phyloP scores from a whole-genome alignment of 2,113 vertebrate species.

The Cottus gobio region DNA sequence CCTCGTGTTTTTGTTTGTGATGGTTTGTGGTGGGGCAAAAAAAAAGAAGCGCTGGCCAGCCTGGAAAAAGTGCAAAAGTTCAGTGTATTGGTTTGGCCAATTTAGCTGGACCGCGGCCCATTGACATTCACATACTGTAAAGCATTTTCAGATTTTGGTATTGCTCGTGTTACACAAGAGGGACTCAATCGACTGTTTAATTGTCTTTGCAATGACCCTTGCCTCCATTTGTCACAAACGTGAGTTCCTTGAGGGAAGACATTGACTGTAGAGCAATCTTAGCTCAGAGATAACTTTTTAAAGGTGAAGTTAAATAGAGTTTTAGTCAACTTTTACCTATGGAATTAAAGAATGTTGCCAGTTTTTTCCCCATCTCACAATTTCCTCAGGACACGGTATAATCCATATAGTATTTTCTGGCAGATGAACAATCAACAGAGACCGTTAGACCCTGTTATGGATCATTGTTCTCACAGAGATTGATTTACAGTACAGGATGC shows the following conservation, averaged over 20 bases:
- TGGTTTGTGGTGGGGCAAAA: slow-evolving; percentile 71
- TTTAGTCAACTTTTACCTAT: not conserved
- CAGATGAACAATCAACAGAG: slow-evolving; percentile 50
- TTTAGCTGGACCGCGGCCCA: slow-evolving; percentile 18
- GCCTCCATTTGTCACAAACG: not conserved
- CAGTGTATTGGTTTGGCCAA: slow-evolving; percentile 27
- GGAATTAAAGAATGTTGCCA: not conserved
- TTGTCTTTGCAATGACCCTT: not conserved
- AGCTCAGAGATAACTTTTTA: not conserved
- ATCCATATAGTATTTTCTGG: slow-evolving; percentile 61
- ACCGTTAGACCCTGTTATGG: slow-evolving; percentile 38
- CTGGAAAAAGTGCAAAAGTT: slow-evolving; percentile 75
- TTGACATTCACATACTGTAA: not conserved
- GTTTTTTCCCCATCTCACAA: slow-evolving; percentile 34
- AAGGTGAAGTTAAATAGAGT: not conserved
- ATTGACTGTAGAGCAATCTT: not conserved
- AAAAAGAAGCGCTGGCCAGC: slow-evolving; percentile 8
- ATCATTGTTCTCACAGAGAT: slow-evolving; percentile 72
- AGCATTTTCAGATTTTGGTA: not conserved
- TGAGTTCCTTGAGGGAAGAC: not conserved
- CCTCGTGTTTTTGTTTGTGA: slow-evolving; percentile 75
- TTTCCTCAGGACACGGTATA: slow-evolving; percentile 40
- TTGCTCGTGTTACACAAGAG: not conserved
- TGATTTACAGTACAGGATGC: slow-evolving; percentile 69
- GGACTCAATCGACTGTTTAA: not conserved